Evolutionary conservation across 2,888 invertebrate genomes (phyloP).

Genomic region (Parnassius mnemosyne): DNA sequence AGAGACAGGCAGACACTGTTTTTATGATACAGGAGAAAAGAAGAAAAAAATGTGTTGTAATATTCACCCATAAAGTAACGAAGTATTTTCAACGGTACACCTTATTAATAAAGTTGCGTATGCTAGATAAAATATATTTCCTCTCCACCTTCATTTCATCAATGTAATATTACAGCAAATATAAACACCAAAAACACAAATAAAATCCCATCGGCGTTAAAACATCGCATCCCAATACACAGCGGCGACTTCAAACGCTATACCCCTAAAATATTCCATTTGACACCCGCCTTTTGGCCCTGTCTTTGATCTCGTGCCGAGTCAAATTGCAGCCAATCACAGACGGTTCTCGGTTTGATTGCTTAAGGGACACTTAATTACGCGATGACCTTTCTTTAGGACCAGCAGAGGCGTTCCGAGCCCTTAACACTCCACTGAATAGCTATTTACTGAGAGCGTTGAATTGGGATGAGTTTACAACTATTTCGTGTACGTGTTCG

Average conservation of each 20-base stretch:
- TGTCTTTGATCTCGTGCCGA: constrained; percentile 60
- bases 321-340: constrained; percentile 67
- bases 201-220: constrained; percentile 29
- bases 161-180: constrained; percentile 7
- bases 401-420: constrained; percentile 56
- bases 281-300: constrained; percentile 55
- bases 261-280: constrained; percentile 73
- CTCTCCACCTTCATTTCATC: no score
- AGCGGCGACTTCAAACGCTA: constrained; percentile 49
- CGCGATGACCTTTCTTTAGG: constrained; percentile 65
- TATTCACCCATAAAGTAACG: no score
- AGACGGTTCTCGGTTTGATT: constrained; percentile 64
- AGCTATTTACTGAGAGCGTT: constrained; percentile 52
- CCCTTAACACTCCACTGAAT: constrained; percentile 63
- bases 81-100: no score
- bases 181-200: constrained; percentile 1
- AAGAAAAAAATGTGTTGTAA: no score
- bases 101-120: no score
- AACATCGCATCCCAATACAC: constrained; percentile 32
- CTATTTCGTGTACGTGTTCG: neutral
- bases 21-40: no score
- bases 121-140: no score
- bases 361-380: constrained; percentile 77
- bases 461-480: constrained; percentile 2
- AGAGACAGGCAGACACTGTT: no score